Evolutionary conservation across 2,113 vertebrate genomes (phyloP).

Genomic region (Casuarius casuarius): DNA sequence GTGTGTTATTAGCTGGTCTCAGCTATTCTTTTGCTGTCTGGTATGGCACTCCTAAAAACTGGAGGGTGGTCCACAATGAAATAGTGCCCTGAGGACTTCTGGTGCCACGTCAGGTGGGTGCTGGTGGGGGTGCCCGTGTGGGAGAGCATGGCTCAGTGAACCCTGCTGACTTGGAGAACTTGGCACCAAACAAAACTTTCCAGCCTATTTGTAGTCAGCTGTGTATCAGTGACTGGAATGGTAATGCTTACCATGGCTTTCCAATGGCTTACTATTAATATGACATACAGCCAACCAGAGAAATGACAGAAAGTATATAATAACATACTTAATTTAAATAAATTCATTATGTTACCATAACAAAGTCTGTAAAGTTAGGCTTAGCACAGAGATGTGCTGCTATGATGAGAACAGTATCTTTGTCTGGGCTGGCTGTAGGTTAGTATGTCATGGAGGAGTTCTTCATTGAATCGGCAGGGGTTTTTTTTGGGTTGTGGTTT

Average conservation of each 20-base stretch:
- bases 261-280: neutral
- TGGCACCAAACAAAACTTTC: neutral
- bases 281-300: neutral
- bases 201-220: neutral
- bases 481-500: too few species aligned
- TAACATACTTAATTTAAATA: neutral
- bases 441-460: neutral
- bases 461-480: neutral
- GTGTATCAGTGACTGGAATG: neutral
- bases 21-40: neutral
- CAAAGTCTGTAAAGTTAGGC: neutral
- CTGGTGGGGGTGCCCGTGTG: rapidly evolving
- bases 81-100: neutral
- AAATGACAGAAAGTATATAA: neutral
- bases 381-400: neutral
- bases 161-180: neutral
- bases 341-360: neutral
- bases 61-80: neutral
- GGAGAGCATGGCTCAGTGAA: neutral
- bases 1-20: neutral
- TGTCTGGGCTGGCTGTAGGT: neutral
- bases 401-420: neutral
- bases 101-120: neutral
- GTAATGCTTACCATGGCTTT: neutral
- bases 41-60: neutral